Evolutionary conservation across 2,113 vertebrate genomes (phyloP).

Genomic region (Oxyura jamaicensis): DNA sequence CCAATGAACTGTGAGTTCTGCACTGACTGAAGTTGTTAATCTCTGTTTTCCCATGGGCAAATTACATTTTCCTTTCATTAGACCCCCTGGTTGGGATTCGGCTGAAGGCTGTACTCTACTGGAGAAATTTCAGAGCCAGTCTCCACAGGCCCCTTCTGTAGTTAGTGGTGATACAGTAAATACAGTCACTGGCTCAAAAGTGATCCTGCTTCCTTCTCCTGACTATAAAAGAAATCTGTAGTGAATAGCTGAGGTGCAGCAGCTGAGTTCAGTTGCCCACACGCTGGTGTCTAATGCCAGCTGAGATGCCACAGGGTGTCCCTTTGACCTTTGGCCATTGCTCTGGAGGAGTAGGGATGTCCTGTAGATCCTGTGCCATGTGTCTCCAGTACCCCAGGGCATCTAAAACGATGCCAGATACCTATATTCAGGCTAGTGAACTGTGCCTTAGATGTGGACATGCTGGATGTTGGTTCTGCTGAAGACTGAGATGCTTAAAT

Average conservation of each 20-base stretch:
- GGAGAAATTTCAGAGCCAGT: neutral
- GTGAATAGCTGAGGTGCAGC: neutral
- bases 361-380: neutral
- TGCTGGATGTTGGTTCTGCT: neutral
- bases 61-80: neutral
- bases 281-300: neutral
- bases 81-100: neutral
- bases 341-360: neutral
- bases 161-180: neutral
- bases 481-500: neutral
- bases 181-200: neutral
- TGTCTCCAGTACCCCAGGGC: neutral
- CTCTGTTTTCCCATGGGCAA: neutral
- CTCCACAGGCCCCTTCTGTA: neutral
- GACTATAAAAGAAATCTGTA: neutral
- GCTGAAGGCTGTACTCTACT: neutral
- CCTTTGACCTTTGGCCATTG: neutral
- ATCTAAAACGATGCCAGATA: neutral
- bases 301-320: neutral
- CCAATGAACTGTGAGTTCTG: neutral
- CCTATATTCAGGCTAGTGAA: neutral
- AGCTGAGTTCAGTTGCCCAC: neutral
- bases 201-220: neutral
- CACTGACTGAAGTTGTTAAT: neutral
- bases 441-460: neutral